These are phyloP conservation scores for Heliconius congener DNA, from an alignment of 1,140 invertebrate genomes.

Conservation along the genomic window DNA sequence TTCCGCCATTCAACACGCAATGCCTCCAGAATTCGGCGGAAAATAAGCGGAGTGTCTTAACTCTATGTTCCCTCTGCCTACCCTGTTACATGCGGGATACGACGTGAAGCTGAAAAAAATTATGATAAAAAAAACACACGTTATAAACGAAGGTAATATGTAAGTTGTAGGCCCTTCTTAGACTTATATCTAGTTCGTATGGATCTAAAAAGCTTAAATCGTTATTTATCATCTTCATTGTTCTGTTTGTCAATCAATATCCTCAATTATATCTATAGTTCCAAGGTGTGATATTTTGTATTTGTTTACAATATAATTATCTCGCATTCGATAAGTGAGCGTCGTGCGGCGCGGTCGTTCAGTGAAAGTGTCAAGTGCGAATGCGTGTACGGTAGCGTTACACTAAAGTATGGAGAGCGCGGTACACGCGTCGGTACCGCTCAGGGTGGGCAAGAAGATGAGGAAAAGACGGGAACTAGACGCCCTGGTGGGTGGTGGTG, in stretches of 20 bases:
- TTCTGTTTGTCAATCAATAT: background rate
- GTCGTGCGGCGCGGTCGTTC: slow-evolving; percentile 45
- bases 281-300: slow-evolving; percentile 13
- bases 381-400: slow-evolving; percentile 68
- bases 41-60: too few relatives aligned
- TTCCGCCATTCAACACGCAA: too few relatives aligned
- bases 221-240: background rate
- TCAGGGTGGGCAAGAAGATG: slow-evolving; percentile 83
- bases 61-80: too few relatives aligned
- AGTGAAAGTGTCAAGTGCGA: slow-evolving; percentile 54
- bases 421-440: slow-evolving; percentile 73
- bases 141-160: background rate
- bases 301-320: slow-evolving; percentile 37
- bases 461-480: slow-evolving; percentile 83
- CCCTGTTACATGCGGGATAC: too few relatives aligned
- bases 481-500: slow-evolving; percentile 77
- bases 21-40: too few relatives aligned
- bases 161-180: background rate
- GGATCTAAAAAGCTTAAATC: background rate
- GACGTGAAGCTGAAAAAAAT: too few relatives aligned
- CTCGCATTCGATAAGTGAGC: slow-evolving; percentile 54
- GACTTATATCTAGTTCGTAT: background rate
- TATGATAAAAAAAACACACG: background rate
- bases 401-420: slow-evolving; percentile 67
- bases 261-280: background rate